Percentiles rank a stretch among this genome's conserved stretches.
Conservation (phyloP, 2,888 invertebrate species). For the Volucella bombylans region DNA sequence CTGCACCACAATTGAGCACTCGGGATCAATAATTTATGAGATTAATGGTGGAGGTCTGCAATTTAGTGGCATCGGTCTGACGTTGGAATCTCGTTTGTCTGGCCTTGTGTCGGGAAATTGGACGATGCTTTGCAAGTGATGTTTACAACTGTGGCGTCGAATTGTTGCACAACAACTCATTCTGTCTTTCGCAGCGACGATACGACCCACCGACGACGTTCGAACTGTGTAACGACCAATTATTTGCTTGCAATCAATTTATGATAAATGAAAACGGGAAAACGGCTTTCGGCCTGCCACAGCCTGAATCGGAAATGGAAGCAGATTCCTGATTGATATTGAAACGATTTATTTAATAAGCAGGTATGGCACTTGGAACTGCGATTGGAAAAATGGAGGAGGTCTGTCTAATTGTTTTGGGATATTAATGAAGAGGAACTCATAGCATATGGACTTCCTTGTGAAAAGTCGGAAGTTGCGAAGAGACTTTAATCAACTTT, state of each 20-base stretch:
- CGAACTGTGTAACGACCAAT: neutral
- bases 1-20: slow-evolving; percentile 66
- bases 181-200: neutral
- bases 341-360: slow-evolving; percentile 50
- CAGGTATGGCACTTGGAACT: slow-evolving; percentile 6
- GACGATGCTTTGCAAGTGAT: slow-evolving; percentile 26
- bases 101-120: slow-evolving; percentile 19
- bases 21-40: slow-evolving; percentile 65
- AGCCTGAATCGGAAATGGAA: slow-evolving; percentile 48
- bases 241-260: slow-evolving; percentile 54
- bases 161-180: slow-evolving; percentile 42
- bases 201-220: neutral
- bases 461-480: too few species aligned
- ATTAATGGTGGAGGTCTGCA: slow-evolving; percentile 25
- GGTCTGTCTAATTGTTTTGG: too few species aligned
- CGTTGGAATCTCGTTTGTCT: slow-evolving; percentile 55
- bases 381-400: neutral
- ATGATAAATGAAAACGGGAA: slow-evolving; percentile 62
- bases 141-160: slow-evolving; percentile 16
- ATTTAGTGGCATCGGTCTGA: slow-evolving; percentile 18
- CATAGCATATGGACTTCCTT: neutral
- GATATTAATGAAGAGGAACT: neutral
- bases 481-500: too few species aligned
- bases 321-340: neutral
- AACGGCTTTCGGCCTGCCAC: slow-evolving; percentile 3